Base-by-base conservation (phyloP, 2,797 vertebrate genomes). In the Acestrorhynchus altus region DNA sequence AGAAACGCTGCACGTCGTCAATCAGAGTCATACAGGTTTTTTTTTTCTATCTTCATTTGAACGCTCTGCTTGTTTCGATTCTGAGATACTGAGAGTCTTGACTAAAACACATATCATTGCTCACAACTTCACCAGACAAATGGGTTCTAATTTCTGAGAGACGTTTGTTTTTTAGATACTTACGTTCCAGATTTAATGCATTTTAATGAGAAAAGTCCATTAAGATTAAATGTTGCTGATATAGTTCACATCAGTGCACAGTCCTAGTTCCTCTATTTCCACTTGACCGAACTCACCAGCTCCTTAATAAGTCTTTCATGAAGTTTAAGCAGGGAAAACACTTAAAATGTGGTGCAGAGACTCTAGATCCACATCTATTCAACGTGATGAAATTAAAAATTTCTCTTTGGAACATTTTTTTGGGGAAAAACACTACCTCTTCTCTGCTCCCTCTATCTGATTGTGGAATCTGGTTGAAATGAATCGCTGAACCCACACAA, bases 11-110 rank as follows among this genome's bases (percentile, higher is more conserved):
- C 20, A 11, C 24, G 16, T 69, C 54, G 18, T 76, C 44, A 42
- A 9, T 26, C 46, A 42, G 12, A 8, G 4, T 26, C 31, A 5
- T 20, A 15, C 28, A n/a, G n/a, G n/a, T n/a, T n/a, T 28, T 20
- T 20, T 61, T 49, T 76, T 76, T 24, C 31, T n/a, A 26, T 8
- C n/a, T 44, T 54, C 57, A 54, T 47, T 31, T 28, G 47, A 57
- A 3, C 22, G 8, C 57, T 60, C 57, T 18, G 26, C 4, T 60
- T 18, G 35, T 63, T 35, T 40, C 31, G 10, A 26, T 60, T 60
- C 26, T 16, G 26, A 31, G 28, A 54, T 24, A 12, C 13, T 49
- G 46, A 24, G 52, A 61, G 16, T 47, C 18, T 35, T 64, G 4
- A 49, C 28, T 22, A 76, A 15, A 40, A 7, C 54, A n/a, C 20